Base-by-base conservation (phyloP, 2,888 invertebrate genomes). In the Crioceris asparagi region DNA sequence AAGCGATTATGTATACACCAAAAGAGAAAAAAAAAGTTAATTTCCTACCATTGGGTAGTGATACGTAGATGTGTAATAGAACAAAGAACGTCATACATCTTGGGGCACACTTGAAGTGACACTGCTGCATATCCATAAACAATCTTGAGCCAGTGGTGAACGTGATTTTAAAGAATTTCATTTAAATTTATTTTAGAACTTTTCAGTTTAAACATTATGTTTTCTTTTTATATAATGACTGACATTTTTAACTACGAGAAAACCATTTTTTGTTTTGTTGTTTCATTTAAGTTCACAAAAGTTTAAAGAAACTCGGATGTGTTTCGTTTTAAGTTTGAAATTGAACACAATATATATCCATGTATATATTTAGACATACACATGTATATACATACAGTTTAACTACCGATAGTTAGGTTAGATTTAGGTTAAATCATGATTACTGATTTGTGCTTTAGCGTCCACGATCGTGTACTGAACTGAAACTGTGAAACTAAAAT, bases 21-120 rank as follows among this genome's bases (percentile, higher is more conserved):
- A n/a, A n/a, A n/a, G n/a, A n/a, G n/a, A n/a, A n/a, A n/a, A n/a
- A n/a, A n/a, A n/a, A n/a, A n/a, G n/a, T n/a, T n/a, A n/a, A 14
- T 6, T 27, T 7, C 60, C 51, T 65, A 65, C 65, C 65, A 56
- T 64, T 61, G 56, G 65, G 65, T 59, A 65, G 60, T 57, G 60
- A 62, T 56, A 65, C 57, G 60, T 62, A 64, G 62, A 64, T 60
- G 61, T 63, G 61, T 55, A 64, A 62, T 53, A 64, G 59, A 53
- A 65, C 58, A 58, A 63, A 55, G 57, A 64, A 57, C 55, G 61
- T 60, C 57, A 64, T 51, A 48, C 61, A 61, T 57, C 61, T 55
- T 52, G 59, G 59, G 50, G 61, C 60, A 56, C 58, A 57, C 55
- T 61, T 55, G 57, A 59, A 59, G 43, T 56, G 59, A 60, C 61